Evolutionary conservation across 2,888 invertebrate genomes (phyloP), one percentile per base, ranked within the genome.

Genomic region (Pristionchus mayeri): DNA sequence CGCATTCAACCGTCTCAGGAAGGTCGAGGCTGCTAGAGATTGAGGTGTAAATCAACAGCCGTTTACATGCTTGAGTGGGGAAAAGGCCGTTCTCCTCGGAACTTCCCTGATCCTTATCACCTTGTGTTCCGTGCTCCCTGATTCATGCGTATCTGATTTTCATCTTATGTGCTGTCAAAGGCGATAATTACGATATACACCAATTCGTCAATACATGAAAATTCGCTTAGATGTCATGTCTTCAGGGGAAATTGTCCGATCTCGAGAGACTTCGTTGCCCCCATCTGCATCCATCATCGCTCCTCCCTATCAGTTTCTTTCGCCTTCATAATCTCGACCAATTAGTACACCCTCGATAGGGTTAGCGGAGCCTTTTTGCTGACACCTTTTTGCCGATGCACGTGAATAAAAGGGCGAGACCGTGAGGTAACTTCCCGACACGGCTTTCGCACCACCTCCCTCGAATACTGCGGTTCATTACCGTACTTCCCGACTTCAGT

Each of bases 31-130:
- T 57, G 30, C 30, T 63, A 11, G 34, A 21, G 34, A 63, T 63
- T 34, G 63, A 27, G n/a, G 63, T 63, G 63, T 63, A 63, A 63
- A 63, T 63, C 34, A 63, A 63, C 63, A 63, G 54, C 11, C 54
- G 24, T 57, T 57, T 18, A 16, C 63, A 4, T 34, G n/a, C 3
- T 18, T 7, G n/a, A 37, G 34, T 34, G 3, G 13, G 34, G 63
- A n/a, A n/a, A n/a, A 63, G 37, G 63, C 34, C 34, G 37, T 37
- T 37, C 34, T 11, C 0, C 13, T 60, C 30, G 6, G 27, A 30
- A 13, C 24, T 6, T 24, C 11, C 44, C 9, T 11, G 24, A 57
- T 0, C 18, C n/a, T 52, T 52, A 16, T 52, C 7, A 52, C 16
- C 18, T 11, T n/a, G n/a, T n/a, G n/a, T n/a, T n/a, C n/a, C n/a